Evolutionary conservation across 30 jellyfish, hydroid and myxozoan species (phyloP).

Genomic region (Aurelia sp.): DNA sequence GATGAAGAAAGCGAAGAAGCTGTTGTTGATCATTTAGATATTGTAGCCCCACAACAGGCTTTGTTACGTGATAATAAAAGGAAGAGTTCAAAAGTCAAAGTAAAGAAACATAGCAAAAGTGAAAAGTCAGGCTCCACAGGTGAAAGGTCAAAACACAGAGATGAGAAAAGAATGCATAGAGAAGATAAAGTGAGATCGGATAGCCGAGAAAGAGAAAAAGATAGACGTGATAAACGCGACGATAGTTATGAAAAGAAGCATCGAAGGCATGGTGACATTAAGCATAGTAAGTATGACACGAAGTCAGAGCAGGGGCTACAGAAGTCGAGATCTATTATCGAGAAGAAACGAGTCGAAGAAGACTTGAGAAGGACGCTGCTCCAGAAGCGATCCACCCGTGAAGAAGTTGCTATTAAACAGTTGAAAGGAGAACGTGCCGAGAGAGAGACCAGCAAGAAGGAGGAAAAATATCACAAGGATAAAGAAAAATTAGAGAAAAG

Average conservation of each 20-base stretch:
- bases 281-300: conserved; percentile 11
- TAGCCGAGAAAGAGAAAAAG: conserved; percentile 27
- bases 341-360: conserved; percentile 46
- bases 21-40: conserved; percentile 86
- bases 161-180: conserved; percentile 4
- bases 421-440: conserved; percentile 3
- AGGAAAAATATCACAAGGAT: conserved; percentile 26
- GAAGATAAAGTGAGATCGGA: conserved; percentile 12
- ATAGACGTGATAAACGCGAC: conserved; percentile 34
- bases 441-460: conserved; percentile 25
- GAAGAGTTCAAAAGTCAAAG: conserved; percentile 35
- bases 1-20: conserved; percentile 59
- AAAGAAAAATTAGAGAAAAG: background rate
- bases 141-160: conserved; percentile 4
- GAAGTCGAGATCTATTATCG: conserved; percentile 30
- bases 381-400: conserved; percentile 51
- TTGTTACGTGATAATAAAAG: conserved; percentile 27
- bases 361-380: conserved; percentile 61
- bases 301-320: conserved; percentile 6
- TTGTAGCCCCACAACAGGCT: conserved; percentile 85
- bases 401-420: background rate
- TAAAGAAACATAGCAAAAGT: background rate
- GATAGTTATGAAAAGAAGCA: conserved; percentile 29
- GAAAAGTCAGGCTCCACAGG: conserved; percentile 25
- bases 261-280: conserved; percentile 7